Evolutionary conservation across 2,797 vertebrate species (phyloP), one percentile per base, ranked within the genome.

Genomic region (Paguma larvata): DNA sequence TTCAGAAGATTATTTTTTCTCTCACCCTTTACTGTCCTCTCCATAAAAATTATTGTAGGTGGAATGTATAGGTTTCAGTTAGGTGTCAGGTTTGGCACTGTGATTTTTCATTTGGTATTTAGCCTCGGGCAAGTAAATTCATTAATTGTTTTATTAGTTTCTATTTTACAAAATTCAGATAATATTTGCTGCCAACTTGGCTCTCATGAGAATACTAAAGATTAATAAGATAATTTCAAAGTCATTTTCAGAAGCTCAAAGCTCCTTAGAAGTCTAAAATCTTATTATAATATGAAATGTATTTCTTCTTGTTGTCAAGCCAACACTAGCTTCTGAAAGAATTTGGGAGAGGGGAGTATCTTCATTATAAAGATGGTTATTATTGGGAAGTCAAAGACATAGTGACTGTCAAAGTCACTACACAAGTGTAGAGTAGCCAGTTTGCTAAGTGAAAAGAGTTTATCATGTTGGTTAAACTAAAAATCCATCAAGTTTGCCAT

Each of bases 201-300:
- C n/a, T 93, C 11, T 94, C 44, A 92, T 75, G 95, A 73, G 25
- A 41, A 18, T 95, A 89, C 3, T 83, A 86, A 92, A 82, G 34
- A 62, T 92, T 92, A 92, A 82, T 82, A 82, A 91, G 44, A 84
- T 6, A 75, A 67, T 89, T 92, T 96, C 65, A 92, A 85, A 82
- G 34, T 96, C 18, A 85, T 80, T 95, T 96, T 94, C 67, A 96
- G 51, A 80, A 91, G 18, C 19, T 32, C 51, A 38, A 87, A 79
- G 19, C 21, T 84, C 44, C n/a, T 94, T 89, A 59, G 53, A 85
- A 85, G 34, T 87, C 72, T 93, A 84, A 89, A 86, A 41, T 89
- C 53, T 89, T 93, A 48, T 65, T 68, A 30, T 70, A 85, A 48
- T 85, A 12, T 83, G 41, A 85, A 94, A 73, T 13, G 48, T 32